A percentile compares a stretch with the other conserved stretches of the same genome.
phyloP scores from a whole-genome alignment of 1,140 invertebrate species.

The Branchinecta lynchi region DNA sequence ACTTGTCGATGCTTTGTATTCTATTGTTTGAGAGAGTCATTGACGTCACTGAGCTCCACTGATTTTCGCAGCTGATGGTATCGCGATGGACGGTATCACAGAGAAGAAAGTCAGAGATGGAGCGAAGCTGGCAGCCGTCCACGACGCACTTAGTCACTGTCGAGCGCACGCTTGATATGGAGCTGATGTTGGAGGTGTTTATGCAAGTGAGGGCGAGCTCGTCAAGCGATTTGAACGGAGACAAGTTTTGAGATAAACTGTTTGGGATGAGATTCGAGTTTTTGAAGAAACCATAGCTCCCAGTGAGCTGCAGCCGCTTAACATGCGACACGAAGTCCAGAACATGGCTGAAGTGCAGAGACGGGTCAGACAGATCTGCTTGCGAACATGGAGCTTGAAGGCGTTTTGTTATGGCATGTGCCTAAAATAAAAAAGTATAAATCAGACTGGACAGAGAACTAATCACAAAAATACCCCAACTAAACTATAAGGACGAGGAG shows the following conservation, averaged over 20 bases:
- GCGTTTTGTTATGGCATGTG: slow-evolving; percentile 43
- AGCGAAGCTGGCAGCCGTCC: slow-evolving; percentile 41
- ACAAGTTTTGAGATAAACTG: slow-evolving; percentile 57
- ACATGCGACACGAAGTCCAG: slow-evolving; percentile 70
- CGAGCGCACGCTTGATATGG: slow-evolving; percentile 40
- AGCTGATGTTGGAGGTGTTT: slow-evolving; percentile 22
- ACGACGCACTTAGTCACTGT: slow-evolving; percentile 44
- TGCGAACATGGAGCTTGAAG: slow-evolving; percentile 67
- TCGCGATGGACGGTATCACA: slow-evolving; percentile 51
- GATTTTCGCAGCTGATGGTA: slow-evolving; percentile 27
- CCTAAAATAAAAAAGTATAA: too few relatives aligned
- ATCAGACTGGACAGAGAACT: too few relatives aligned
- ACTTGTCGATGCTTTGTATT: slow-evolving; percentile 57
- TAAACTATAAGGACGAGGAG: too few relatives aligned
- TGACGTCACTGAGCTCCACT: slow-evolving; percentile 47
- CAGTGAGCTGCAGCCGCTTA: slow-evolving; percentile 46
- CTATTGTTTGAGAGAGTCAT: slow-evolving; percentile 64
- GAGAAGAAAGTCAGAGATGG: slow-evolving; percentile 51
- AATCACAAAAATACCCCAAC: too few relatives aligned
- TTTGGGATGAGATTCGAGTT: slow-evolving; percentile 70
- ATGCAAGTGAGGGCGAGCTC: slow-evolving; percentile 23
- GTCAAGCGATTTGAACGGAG: slow-evolving; percentile 55
- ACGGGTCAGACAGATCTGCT: slow-evolving; percentile 46
- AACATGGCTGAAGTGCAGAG: slow-evolving; percentile 71
- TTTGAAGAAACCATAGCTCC: slow-evolving; percentile 43